A percentile compares a stretch with the other conserved stretches of the same genome.
These are phyloP conservation scores for Polyploca ridens DNA, from an alignment of 2,888 invertebrate genomes.

Conservation along the genomic window DNA sequence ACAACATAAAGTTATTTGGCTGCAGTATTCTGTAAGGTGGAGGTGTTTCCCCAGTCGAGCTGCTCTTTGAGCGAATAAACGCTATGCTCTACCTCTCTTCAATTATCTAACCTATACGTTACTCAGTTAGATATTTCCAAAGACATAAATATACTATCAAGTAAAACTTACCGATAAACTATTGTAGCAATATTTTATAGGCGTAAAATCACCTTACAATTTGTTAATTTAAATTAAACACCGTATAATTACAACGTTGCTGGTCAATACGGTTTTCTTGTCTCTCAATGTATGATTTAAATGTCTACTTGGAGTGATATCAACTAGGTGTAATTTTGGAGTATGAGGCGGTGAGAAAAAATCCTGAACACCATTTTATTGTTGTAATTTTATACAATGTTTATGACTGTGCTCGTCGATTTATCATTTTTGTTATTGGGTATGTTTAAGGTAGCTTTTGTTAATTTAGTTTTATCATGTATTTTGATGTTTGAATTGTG, in stretches of 20 bases:
- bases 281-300: conserved; percentile 62
- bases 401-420: neutral
- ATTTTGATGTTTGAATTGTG: no score
- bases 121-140: no score
- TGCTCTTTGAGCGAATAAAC: no score
- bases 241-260: conserved; percentile 69
- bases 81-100: no score
- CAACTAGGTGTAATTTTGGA: conserved; percentile 34
- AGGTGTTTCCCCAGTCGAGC: no score
- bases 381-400: neutral
- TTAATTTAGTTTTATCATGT: no score
- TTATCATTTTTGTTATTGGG: neutral
- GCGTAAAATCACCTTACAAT: conserved; percentile 64
- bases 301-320: conserved; percentile 52
- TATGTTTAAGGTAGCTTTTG: neutral
- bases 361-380: no score
- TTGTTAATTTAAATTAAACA: conserved; percentile 72
- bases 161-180: conserved; percentile 2
- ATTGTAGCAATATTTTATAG: conserved; percentile 21
- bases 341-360: conserved; percentile 29
- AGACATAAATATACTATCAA: neutral
- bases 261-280: conserved; percentile 62
- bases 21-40: no score
- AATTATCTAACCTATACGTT: no score
- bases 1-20: no score